These are phyloP conservation scores for Platyura marginata DNA, from an alignment of 1,140 invertebrate species.

Conservation along the genomic window DNA sequence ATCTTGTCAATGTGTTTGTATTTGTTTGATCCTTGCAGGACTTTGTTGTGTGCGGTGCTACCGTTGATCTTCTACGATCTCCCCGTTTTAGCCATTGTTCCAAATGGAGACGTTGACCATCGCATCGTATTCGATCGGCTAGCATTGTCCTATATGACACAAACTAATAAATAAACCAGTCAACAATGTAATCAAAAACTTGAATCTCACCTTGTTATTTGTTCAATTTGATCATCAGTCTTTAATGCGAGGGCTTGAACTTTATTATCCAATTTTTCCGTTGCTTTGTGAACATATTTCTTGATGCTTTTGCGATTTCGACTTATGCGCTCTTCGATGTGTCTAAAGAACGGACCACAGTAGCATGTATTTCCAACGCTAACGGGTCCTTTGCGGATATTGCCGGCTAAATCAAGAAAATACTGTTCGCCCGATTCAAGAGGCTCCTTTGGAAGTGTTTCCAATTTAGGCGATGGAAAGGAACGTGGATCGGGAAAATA, in stretches of 20 bases:
- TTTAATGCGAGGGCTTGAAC: slow-evolving; percentile 63
- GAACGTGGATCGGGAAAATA: slow-evolving; percentile 66
- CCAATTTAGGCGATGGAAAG: slow-evolving; percentile 66
- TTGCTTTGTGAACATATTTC: slow-evolving; percentile 61
- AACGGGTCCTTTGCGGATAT: slow-evolving; percentile 37
- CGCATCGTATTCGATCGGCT: slow-evolving; percentile 39
- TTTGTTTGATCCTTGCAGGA: slow-evolving; percentile 35
- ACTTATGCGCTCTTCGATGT: slow-evolving; percentile 71
- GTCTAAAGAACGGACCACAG: slow-evolving; percentile 63
- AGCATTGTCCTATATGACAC: slow-evolving; percentile 25
- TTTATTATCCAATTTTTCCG: slow-evolving; percentile 59
- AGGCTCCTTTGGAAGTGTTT: slow-evolving; percentile 69
- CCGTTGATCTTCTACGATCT: slow-evolving; percentile 35
- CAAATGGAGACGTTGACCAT: slow-evolving; percentile 41
- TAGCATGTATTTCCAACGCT: slow-evolving; percentile 66
- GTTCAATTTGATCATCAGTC: slow-evolving; percentile 57
- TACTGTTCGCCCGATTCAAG: slow-evolving; percentile 81
- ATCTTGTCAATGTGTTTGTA: slow-evolving; percentile 36
- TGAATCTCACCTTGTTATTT: slow-evolving; percentile 30
- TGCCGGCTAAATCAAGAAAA: slow-evolving; percentile 86
- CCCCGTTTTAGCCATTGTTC: slow-evolving; percentile 45
- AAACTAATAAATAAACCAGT: neutral
- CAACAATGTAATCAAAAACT: slow-evolving; percentile 6
- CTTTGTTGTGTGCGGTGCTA: slow-evolving; percentile 30
- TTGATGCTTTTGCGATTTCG: slow-evolving; percentile 71